phyloP scores from a whole-genome alignment of 2,797 vertebrate genomes.

The Carduelis carduelis region DNA sequence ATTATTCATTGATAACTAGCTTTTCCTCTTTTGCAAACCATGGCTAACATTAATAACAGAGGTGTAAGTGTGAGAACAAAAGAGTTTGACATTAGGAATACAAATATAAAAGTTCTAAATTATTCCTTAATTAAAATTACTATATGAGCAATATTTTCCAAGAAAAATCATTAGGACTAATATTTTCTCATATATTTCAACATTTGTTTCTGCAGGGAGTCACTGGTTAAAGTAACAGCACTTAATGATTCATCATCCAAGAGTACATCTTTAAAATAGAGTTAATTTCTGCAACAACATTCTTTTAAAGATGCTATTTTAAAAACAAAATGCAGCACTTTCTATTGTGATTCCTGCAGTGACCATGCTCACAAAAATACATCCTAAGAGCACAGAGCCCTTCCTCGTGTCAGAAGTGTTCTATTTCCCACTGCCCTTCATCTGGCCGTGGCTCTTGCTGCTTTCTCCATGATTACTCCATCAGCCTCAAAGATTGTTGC shows the following conservation, averaged over 20 bases:
- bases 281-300: constrained; percentile 9
- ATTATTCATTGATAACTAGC: constrained; percentile 81
- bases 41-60: constrained; percentile 78
- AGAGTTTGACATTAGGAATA: constrained; percentile 74
- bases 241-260: constrained; percentile 29
- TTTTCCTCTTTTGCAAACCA: constrained; percentile 76
- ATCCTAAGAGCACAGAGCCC: background rate
- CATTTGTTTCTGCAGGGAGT: constrained; percentile 26
- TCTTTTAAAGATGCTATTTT: constrained; percentile 4
- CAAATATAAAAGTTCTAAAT: constrained; percentile 73
- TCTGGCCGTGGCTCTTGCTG: background rate
- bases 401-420: background rate
- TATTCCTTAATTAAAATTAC: constrained; percentile 74
- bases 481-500: background rate
- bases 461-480: background rate
- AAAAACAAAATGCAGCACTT: constrained; percentile 12
- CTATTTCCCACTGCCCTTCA: background rate
- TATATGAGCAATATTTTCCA: constrained; percentile 64
- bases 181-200: constrained; percentile 58
- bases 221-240: constrained; percentile 19
- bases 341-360: constrained; percentile 13
- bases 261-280: background rate
- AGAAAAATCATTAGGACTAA: constrained; percentile 63
- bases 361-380: background rate
- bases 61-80: constrained; percentile 78